A percentile compares a stretch with the other conserved stretches of the same genome.
These are phyloP conservation scores for Gasteruption jaculator DNA, from an alignment of 2,888 invertebrate genomes.

Conservation along the genomic window DNA sequence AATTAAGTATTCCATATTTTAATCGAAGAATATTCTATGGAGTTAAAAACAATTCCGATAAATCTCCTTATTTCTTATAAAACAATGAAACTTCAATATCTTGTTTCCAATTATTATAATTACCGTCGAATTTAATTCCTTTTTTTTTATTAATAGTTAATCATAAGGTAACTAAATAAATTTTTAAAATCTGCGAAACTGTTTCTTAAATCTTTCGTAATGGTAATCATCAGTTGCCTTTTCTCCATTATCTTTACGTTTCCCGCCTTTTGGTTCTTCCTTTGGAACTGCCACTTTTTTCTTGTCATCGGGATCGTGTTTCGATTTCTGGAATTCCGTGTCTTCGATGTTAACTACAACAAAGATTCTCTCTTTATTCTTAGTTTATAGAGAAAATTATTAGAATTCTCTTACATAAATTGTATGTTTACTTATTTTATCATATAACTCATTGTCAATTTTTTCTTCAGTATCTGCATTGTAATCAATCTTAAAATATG, in stretches of 20 bases:
- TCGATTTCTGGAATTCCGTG: conserved; percentile 58
- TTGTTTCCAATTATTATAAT: background rate
- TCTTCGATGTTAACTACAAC: conserved; percentile 81
- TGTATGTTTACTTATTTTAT: conserved; percentile 2
- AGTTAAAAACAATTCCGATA: too few species aligned
- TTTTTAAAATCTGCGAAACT: conserved; percentile 79
- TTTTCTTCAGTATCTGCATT: background rate
- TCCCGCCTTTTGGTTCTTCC: conserved; percentile 56
- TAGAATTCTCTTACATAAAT: conserved; percentile 6
- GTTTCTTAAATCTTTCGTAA: conserved; percentile 94
- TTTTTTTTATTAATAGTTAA: background rate
- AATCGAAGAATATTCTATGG: background rate
- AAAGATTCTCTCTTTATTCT: too few species aligned
- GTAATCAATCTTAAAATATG: too few species aligned
- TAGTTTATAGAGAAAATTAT: background rate
- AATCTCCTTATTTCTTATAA: too few species aligned
- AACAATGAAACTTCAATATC: too few species aligned
- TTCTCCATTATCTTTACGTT: conserved; percentile 71
- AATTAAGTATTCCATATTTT: background rate
- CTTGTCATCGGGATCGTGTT: conserved; percentile 57
- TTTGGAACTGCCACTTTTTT: conserved; percentile 38
- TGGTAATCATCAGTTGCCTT: conserved; percentile 96
- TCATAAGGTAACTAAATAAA: conserved; percentile 3
- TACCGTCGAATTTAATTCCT: background rate
- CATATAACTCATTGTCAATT: background rate